Evolutionary conservation across 53 echinoderm and acorn worm species (phyloP).

Genomic region (Luidia sarsii): DNA sequence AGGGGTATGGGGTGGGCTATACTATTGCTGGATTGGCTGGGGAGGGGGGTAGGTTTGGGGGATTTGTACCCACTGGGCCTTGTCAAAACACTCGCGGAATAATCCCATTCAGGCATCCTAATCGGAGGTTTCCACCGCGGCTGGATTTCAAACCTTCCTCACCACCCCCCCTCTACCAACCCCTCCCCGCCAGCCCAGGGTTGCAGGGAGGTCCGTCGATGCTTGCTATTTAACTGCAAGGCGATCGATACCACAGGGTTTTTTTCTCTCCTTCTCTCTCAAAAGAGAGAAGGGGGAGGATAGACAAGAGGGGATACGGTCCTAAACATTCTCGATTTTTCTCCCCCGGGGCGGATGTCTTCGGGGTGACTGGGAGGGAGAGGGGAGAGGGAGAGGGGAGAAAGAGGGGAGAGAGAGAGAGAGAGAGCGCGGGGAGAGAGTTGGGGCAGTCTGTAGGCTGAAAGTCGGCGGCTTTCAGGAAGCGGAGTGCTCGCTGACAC

Average conservation of each 20-base stretch:
- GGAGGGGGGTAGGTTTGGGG: no score
- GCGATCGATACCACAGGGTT: constrained; percentile 51
- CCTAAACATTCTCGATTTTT: constrained; percentile 51
- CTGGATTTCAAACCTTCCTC: background rate
- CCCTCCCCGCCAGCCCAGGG: no score
- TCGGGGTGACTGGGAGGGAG: no score
- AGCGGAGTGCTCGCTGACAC: constrained; percentile 31
- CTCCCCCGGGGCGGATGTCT: constrained; percentile 8
- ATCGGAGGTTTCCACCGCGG: constrained; percentile 42
- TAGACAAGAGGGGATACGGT: constrained; percentile 38
- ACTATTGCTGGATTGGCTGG: no score
- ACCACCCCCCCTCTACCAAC: background rate
- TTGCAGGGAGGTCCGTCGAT: no score
- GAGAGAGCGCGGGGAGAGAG: no score
- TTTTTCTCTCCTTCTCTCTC: no score
- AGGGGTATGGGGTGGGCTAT: no score
- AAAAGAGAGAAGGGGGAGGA: constrained; percentile 22
- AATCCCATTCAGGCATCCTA: constrained; percentile 39
- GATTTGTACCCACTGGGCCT: constrained; percentile 12
- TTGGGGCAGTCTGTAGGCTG: constrained; percentile 14
- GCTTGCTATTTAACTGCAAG: constrained; percentile 14
- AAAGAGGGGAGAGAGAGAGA: no score
- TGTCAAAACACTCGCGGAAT: constrained; percentile 38
- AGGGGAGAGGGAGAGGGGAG: no score
- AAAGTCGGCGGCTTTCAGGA: constrained; percentile 53